A percentile compares a stretch with the other conserved stretches of the same genome.
These are phyloP conservation scores for Labroides dimidiatus DNA, from an alignment of 2,797 vertebrate species.

Conservation along the genomic window DNA sequence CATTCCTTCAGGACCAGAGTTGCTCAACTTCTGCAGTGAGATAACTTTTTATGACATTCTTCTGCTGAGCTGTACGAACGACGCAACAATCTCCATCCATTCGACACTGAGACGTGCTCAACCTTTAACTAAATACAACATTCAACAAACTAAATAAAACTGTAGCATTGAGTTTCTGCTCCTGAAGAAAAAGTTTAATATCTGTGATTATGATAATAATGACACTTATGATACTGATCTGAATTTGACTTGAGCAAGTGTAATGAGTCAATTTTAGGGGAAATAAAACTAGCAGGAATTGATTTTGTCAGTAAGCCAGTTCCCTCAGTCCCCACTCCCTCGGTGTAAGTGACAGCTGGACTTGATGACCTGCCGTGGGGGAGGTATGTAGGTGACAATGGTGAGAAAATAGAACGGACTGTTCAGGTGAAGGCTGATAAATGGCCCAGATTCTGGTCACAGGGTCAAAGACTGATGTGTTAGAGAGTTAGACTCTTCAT, in stretches of 20 bases:
- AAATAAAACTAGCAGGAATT: slow-evolving; percentile 29
- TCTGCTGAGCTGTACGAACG: background rate
- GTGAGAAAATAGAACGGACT: slow-evolving; percentile 45
- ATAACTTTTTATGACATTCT: slow-evolving; percentile 26
- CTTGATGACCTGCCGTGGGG: slow-evolving; percentile 42
- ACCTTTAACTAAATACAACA: no score
- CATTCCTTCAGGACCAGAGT: slow-evolving; percentile 39
- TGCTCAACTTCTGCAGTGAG: slow-evolving; percentile 39
- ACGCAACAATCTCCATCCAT: background rate
- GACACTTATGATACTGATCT: background rate
- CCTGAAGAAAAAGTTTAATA: no score
- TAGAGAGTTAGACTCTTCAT: background rate
- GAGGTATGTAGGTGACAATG: slow-evolving; percentile 31
- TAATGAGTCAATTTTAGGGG: background rate
- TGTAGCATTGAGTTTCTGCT: no score
- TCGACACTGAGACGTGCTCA: background rate
- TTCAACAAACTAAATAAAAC: background rate
- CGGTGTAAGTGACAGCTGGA: slow-evolving; percentile 50
- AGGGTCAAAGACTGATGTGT: slow-evolving; percentile 26
- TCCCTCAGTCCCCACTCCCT: slow-evolving; percentile 41
- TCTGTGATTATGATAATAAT: no score
- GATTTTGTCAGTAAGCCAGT: slow-evolving; percentile 58
- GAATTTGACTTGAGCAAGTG: background rate
- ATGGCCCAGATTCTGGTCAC: slow-evolving; percentile 20
- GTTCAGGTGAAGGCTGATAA: slow-evolving; percentile 63